These are phyloP conservation scores for Pristionchus pacificus DNA, from an alignment of 1,140 invertebrate genomes.

Conservation along the genomic window DNA sequence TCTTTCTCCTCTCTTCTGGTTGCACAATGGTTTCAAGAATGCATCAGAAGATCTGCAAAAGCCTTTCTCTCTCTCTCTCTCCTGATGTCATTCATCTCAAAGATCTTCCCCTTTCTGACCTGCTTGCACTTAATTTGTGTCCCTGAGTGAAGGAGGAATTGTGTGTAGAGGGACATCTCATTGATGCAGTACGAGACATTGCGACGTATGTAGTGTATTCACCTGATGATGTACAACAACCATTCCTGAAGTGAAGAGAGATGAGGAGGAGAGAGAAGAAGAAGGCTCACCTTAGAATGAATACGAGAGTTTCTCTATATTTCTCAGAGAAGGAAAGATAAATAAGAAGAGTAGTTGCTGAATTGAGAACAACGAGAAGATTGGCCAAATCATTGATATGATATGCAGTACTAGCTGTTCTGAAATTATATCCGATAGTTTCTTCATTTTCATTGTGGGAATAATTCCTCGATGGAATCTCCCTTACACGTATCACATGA, in stretches of 20 bases:
- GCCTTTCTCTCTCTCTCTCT: conserved; percentile 1
- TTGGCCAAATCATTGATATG: conserved; percentile 51
- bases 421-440: background rate
- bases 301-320: conserved; percentile 37
- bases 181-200: conserved; percentile 29
- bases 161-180: conserved; percentile 8
- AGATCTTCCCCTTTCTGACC: conserved; percentile 7
- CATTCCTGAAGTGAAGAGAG: conserved; percentile 25
- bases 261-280: conserved; percentile 6
- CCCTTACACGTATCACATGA: no score
- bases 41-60: conserved; percentile 25
- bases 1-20: conserved; percentile 18
- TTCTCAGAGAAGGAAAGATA: conserved; percentile 42
- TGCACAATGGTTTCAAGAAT: conserved; percentile 32
- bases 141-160: background rate
- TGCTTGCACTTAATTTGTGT: conserved; percentile 11
- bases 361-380: conserved; percentile 46
- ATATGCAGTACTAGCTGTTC: conserved; percentile 42
- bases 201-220: conserved; percentile 31
- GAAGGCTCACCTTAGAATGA: conserved; percentile 33
- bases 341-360: conserved; percentile 40
- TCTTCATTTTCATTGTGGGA: no score
- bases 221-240: conserved; percentile 23
- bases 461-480: no score
- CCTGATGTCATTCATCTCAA: background rate